These are phyloP conservation scores for Acholoe squamosa DNA, from an alignment of 2,888 invertebrate species.

Conservation along the genomic window DNA sequence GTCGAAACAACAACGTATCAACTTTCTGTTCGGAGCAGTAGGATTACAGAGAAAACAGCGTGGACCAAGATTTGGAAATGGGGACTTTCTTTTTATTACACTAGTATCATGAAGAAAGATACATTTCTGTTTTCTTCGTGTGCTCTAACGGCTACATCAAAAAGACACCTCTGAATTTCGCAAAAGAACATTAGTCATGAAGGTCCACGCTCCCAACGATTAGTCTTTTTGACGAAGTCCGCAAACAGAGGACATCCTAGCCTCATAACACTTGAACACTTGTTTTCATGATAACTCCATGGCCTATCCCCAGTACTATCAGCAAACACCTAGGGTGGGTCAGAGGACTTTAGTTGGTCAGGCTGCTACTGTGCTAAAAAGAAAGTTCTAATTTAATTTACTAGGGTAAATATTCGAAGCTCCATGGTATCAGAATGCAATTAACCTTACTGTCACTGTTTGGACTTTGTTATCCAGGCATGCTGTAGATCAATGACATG, in stretches of 20 bases:
- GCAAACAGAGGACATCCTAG: not conserved
- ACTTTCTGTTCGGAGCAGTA: not conserved
- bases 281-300: not conserved
- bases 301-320: too few relatives aligned
- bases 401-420: too few relatives aligned
- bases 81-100: not conserved
- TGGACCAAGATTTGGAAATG: not conserved
- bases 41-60: not conserved
- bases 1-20: not conserved
- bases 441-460: too few relatives aligned
- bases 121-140: not conserved
- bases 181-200: not conserved
- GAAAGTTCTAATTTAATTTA: too few relatives aligned
- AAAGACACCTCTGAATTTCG: not conserved
- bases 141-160: not conserved
- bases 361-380: too few relatives aligned
- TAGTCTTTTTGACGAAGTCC: not conserved
- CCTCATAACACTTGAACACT: conserved; percentile 41
- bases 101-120: not conserved
- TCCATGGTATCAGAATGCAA: too few relatives aligned
- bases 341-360: too few relatives aligned
- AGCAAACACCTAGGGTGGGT: too few relatives aligned
- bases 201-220: too few relatives aligned
- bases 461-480: too few relatives aligned
- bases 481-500: too few relatives aligned